These are phyloP conservation scores for Vulpes ferrilata DNA, from an alignment of 2,113 vertebrate species.

Conservation along the genomic window DNA sequence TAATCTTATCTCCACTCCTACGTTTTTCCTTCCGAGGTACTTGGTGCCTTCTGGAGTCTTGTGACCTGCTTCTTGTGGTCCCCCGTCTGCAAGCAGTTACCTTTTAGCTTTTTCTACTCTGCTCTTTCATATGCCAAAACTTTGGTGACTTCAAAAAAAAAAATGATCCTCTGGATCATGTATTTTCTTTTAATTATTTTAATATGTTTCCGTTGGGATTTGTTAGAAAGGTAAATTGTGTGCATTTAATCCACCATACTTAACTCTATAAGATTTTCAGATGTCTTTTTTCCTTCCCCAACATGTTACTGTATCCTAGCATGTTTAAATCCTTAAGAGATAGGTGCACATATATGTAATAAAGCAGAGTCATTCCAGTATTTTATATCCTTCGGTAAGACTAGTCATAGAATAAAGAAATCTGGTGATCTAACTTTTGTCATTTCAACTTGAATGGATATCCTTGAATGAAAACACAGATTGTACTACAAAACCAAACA, in stretches of 20 bases:
- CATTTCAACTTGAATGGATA: constrained; percentile 75
- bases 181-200: neutral
- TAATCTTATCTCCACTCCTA: neutral
- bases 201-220: neutral
- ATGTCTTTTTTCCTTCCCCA: neutral
- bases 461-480: constrained; percentile 64
- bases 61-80: neutral
- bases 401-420: constrained; percentile 79
- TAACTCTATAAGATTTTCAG: constrained; percentile 34
- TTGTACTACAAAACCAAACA: constrained; percentile 79
- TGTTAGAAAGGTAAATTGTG: neutral
- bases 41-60: neutral
- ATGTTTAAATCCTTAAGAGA: constrained; percentile 78
- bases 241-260: neutral
- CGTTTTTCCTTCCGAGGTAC: neutral
- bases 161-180: neutral
- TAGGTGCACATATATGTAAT: constrained; percentile 75
- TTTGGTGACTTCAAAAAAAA: neutral
- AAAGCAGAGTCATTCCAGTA: constrained; percentile 80
- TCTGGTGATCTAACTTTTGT: constrained; percentile 64
- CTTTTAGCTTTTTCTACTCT: neutral
- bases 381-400: constrained; percentile 82
- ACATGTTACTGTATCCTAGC: constrained; percentile 47
- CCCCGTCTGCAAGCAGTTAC: neutral
- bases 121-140: neutral